Evolutionary conservation across 2,888 invertebrate species (phyloP).

Genomic region (Lysandra coridon): DNA sequence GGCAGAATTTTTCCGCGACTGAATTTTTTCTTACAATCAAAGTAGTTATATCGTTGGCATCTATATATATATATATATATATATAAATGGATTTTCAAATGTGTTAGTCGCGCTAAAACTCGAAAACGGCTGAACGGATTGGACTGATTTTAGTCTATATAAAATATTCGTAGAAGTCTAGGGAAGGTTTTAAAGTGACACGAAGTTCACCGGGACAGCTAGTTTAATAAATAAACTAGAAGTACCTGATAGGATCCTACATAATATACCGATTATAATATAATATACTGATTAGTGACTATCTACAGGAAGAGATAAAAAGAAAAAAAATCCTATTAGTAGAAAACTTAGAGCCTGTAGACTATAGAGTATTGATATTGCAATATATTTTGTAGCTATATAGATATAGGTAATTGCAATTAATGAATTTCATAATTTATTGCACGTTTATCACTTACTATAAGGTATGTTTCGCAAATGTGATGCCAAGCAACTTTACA

Average conservation of each 20-base stretch:
- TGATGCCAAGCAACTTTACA: not conserved
- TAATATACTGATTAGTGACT: too few relatives aligned
- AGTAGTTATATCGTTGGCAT: not conserved
- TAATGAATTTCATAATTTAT: not conserved
- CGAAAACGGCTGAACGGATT: too few relatives aligned
- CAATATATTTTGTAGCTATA: not conserved
- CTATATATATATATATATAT: not conserved
- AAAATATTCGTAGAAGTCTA: too few relatives aligned
- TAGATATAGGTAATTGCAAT: not conserved
- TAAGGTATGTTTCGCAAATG: not conserved
- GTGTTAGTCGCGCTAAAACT: too few relatives aligned
- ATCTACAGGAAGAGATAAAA: too few relatives aligned
- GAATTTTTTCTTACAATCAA: not conserved
- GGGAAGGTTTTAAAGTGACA: too few relatives aligned
- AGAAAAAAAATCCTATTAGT: not conserved
- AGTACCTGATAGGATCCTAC: too few relatives aligned
- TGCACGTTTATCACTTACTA: not conserved
- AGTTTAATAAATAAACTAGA: too few relatives aligned
- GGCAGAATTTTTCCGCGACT: not conserved
- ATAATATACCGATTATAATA: too few relatives aligned
- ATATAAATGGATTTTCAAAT: too few relatives aligned
- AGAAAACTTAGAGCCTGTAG: not conserved
- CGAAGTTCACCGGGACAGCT: too few relatives aligned
- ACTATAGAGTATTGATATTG: not conserved
- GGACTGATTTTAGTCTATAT: too few relatives aligned